phyloP scores from a whole-genome alignment of 2,113 vertebrate genomes.

The Meleagris gallopavo region DNA sequence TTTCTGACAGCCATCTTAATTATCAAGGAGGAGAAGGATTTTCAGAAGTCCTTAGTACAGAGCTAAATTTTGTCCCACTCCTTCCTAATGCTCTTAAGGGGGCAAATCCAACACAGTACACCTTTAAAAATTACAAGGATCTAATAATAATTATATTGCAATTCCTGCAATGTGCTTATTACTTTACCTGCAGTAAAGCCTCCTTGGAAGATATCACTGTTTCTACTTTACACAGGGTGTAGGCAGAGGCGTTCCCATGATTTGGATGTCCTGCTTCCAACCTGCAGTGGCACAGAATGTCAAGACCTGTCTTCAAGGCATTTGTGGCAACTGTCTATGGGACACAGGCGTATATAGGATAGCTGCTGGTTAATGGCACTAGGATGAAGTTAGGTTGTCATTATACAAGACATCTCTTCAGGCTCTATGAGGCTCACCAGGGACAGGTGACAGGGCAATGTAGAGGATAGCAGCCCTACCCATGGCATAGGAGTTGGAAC shows the following conservation, averaged over 20 bases:
- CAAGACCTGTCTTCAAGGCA: background rate
- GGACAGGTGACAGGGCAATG: background rate
- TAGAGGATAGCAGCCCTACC: background rate
- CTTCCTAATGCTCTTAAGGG: background rate
- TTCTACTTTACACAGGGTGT: background rate
- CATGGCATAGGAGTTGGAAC: background rate
- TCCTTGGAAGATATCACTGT: background rate
- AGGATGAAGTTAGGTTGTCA: background rate
- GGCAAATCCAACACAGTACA: background rate
- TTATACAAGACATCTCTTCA: background rate
- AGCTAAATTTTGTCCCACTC: background rate
- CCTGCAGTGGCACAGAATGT: background rate
- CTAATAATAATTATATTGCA: background rate
- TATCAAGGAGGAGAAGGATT: background rate
- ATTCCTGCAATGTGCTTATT: background rate
- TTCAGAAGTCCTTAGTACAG: background rate
- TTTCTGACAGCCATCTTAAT: slow-evolving; percentile 23
- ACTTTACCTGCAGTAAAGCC: background rate
- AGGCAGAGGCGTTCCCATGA: background rate
- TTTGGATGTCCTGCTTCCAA: background rate
- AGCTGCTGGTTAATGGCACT: background rate
- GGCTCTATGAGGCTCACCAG: background rate
- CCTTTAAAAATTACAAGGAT: background rate
- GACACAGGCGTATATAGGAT: background rate
- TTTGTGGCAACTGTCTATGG: background rate